These are phyloP conservation scores for Lasioglossum oenotherae DNA, from an alignment of 2,888 invertebrate species.

Conservation along the genomic window DNA sequence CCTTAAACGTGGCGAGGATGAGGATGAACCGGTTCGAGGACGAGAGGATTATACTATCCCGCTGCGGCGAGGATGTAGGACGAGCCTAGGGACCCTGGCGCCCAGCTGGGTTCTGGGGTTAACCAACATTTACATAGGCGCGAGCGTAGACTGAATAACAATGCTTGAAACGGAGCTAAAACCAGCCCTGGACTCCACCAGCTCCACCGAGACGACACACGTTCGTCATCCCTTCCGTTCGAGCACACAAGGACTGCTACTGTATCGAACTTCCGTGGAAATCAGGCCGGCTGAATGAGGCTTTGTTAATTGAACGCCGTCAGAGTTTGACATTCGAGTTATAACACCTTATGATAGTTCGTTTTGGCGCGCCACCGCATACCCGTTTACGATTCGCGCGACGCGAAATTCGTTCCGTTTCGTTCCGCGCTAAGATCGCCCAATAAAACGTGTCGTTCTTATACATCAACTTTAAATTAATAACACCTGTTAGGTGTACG, in stretches of 20 bases:
- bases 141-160: conserved; percentile 77
- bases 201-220: conserved; percentile 57
- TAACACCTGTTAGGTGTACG: not conserved
- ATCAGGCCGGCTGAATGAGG: conserved; percentile 36
- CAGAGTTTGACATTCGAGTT: conserved; percentile 11
- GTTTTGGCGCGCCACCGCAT: not conserved
- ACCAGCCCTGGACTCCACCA: conserved; percentile 44
- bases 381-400: not conserved
- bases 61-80: conserved; percentile 57
- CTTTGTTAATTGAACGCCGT: conserved; percentile 33
- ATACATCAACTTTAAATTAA: not conserved
- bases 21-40: conserved; percentile 58
- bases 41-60: conserved; percentile 68
- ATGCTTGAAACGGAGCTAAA: conserved; percentile 74
- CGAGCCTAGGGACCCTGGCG: conserved; percentile 61
- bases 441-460: not conserved
- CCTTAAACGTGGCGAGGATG: conserved; percentile 67
- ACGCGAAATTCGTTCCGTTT: not conserved
- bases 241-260: conserved; percentile 25
- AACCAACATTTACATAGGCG: conserved; percentile 79
- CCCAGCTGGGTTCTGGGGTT: conserved; percentile 67
- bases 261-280: conserved; percentile 54
- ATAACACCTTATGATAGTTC: not conserved
- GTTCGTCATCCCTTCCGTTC: conserved; percentile 50
- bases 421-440: not conserved